A percentile compares a stretch with the other conserved stretches of the same genome.
Evolutionary conservation across 2,113 vertebrate genomes (phyloP).

Genomic region (Delphinus delphis): DNA sequence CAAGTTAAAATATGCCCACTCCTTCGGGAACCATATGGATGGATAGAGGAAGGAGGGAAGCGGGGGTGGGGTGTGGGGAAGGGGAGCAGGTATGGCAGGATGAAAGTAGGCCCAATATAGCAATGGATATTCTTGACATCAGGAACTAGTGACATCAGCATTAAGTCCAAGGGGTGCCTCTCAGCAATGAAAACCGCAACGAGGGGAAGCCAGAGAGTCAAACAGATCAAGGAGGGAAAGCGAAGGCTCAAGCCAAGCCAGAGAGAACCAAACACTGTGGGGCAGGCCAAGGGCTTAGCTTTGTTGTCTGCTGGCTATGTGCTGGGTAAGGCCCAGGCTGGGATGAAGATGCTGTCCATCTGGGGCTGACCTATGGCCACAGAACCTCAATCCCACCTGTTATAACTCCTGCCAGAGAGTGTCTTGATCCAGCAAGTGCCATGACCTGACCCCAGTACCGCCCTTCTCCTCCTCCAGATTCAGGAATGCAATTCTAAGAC

Average conservation of each 20-base stretch:
- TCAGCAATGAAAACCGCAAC: neutral
- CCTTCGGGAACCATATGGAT: neutral
- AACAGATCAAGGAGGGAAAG: neutral
- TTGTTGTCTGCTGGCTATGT: neutral
- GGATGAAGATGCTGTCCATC: no score
- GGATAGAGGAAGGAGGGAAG: neutral
- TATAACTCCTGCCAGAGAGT: neutral
- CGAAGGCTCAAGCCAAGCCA: neutral
- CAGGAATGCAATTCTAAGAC: neutral
- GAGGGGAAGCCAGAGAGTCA: neutral
- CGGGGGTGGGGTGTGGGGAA: no score
- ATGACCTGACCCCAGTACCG: neutral
- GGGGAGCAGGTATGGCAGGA: no score
- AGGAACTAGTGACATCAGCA: neutral
- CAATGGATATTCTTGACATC: neutral
- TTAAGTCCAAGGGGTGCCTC: neutral
- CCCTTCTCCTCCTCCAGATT: neutral
- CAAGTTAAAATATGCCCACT: neutral
- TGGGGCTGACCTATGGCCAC: neutral
- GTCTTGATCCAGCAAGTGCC: fast-evolving
- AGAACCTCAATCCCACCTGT: neutral
- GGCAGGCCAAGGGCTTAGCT: neutral
- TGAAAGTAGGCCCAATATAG: neutral
- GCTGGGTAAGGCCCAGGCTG: neutral
- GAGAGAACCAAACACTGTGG: neutral